Base-by-base conservation (phyloP, 2,797 vertebrate species). In the Channallabes apus region DNA sequence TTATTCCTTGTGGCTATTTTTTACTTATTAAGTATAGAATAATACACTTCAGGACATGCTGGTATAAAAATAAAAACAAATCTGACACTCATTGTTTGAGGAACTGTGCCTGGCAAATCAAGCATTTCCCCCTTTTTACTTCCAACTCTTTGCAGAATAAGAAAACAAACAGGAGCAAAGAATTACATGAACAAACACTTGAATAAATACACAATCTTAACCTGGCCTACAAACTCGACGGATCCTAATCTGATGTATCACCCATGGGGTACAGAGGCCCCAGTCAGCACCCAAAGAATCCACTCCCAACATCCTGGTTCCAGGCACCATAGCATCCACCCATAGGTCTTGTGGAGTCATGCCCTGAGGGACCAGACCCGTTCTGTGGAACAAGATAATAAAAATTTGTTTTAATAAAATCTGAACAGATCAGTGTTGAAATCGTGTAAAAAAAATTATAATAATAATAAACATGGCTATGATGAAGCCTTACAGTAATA, bases 141-240 rank as follows among this genome's bases (percentile, higher is more conserved):
- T 46, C 22, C 27, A 71, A 11, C n/a, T 51, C 41, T 27, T 4
- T 38, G 71, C 35, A n/a, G 22, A 9, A 51, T 51, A 51, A 73
- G 24, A 68, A 35, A 68, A 68, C 67, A 72, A 18, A 35, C 35
- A 18, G 18, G 67, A 68, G 67, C 7, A 18, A 69, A 22, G 38
- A n/a, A 46, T 72, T n/a, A 46, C 38, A n/a, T 72, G 20, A 24
- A 41, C 35, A 72, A 41, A 18, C 72, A 75, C 51, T 54, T 27
- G 54, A 54, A 75, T 54, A 75, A 75, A 75, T 56, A 54, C 24
- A 27, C 24, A 72, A 12, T 54, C 72, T 75, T 75, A 75, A 75
- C 51, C 51, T 54, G 12, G 51, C 12, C 51, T 54, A 14, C 51
- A 54, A 51, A 51, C 46, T 51, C 46, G 12, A 51, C 46, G 11